phyloP scores from a whole-genome alignment of 53 echinoderm and acorn worm genomes.

The Astropecten irregularis region DNA sequence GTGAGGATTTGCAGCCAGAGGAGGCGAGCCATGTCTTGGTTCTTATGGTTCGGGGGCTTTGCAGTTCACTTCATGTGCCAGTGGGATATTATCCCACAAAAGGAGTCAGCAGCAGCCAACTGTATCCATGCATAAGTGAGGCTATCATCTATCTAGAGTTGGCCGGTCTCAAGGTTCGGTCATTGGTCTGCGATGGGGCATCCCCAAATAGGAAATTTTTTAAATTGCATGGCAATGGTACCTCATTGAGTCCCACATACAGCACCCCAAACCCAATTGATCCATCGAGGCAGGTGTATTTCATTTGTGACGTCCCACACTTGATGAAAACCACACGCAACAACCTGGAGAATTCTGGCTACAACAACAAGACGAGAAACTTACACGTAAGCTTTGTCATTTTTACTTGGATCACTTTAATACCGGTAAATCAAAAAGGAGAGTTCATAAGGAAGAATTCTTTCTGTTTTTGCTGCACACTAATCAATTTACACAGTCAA shows the following conservation, averaged over 20 bases:
- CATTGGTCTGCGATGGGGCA: too few species aligned
- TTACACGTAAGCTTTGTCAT: conserved; percentile 53
- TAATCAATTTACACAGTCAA: too few species aligned
- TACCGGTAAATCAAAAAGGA: too few species aligned
- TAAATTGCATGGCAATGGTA: too few species aligned
- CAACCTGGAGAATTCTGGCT: conserved; percentile 40
- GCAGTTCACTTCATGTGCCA: background rate
- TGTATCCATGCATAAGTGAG: conserved; percentile 9
- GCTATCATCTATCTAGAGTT: conserved; percentile 24
- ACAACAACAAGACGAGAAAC: conserved; percentile 26
- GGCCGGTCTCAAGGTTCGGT: conserved; percentile 30
- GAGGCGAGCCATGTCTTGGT: conserved; percentile 44
- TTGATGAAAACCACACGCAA: conserved; percentile 51
- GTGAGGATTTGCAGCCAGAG: background rate
- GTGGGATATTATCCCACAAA: conserved; percentile 23
- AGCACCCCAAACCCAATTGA: too few species aligned
- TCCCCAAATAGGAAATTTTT: too few species aligned
- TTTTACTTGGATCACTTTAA: too few species aligned
- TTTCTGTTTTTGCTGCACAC: too few species aligned
- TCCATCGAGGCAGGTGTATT: too few species aligned
- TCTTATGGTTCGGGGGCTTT: conserved; percentile 23
- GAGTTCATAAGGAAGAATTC: too few species aligned
- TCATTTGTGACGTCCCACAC: too few species aligned
- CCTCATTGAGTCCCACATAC: too few species aligned
- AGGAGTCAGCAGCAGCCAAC: background rate